Evolutionary conservation across 2,113 vertebrate species (phyloP), one percentile per base, ranked within the genome.

Genomic region (Sturnira hondurensis): DNA sequence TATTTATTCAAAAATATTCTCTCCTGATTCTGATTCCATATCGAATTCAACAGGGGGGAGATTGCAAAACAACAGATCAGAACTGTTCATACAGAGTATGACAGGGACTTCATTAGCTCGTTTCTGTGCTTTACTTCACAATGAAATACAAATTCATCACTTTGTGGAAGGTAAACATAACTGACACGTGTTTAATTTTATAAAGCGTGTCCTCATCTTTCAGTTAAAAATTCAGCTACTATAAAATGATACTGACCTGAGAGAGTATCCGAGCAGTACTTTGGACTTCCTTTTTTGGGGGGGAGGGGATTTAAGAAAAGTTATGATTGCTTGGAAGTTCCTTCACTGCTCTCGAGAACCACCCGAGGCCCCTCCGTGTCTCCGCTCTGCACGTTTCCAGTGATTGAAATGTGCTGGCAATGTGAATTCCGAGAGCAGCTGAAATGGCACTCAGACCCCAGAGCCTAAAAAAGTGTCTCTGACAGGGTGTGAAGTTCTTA

Each of bases 1-100:
- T 96, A 83, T 95, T 98, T 95, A 97, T 97, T 95, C 15, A 96
- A 97, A 96, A 97, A 96, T 96, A 93, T 50, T 86, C 83, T 81
- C 83, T 91, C 68, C 33, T 36, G 87, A 63, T 56, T 93, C 71
- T 82, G 65, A 86, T 91, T 94, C 38, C 50, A 8, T 67, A 93
- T 67, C 47, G 91, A 85, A 88, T 90, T 38, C 93, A 83, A 94
- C n/a, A 95, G 67, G 85, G 83, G 61, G 58, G 56, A 63, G 36
- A 14, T 88, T 89, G 89, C 41, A 90, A 38, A 84, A 36, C 50
- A 56, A 11, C 33, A 26, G 6, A 70, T 67, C 65, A 71, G 24
- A 83, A 4, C 31, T 2, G 7, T 19, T 43, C 36, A 4, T 20
- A 15, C 0, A 61, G 52, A 83, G 19, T 41, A 16, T 13, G 63